phyloP scores from a whole-genome alignment of 2,888 invertebrate species.

The Drosophila pseudotakahashii region DNA sequence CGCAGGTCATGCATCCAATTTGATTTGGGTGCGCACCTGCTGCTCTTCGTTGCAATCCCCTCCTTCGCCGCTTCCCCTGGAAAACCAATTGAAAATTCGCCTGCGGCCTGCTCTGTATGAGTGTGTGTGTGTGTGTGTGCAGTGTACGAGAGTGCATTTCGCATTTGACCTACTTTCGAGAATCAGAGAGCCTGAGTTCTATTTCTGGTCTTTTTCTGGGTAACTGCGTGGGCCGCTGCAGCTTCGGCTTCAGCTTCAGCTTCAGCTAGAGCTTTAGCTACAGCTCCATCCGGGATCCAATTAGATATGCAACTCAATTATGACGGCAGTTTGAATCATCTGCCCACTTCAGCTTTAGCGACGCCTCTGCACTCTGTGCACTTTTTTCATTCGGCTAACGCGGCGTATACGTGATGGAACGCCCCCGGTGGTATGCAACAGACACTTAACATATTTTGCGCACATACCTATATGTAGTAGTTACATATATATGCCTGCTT shows the following conservation, averaged over 20 bases:
- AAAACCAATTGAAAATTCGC: conserved; percentile 73
- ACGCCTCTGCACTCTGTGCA: conserved; percentile 20
- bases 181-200: conserved; percentile 28
- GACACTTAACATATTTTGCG: conserved; percentile 10
- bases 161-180: conserved; percentile 67
- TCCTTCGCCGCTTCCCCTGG: conserved; percentile 35
- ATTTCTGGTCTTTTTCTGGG: conserved; percentile 33
- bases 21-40: conserved; percentile 68
- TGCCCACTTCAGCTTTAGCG: background rate
- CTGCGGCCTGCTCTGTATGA: conserved; percentile 61
- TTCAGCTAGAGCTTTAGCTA: too few species aligned
- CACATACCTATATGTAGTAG: background rate
- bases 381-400: conserved; percentile 40
- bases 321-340: conserved; percentile 19
- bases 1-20: conserved; percentile 53
- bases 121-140: too few species aligned
- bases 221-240: conserved; percentile 30
- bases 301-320: conserved; percentile 71
- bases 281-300: conserved; percentile 37
- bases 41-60: conserved; percentile 44
- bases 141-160: conserved; percentile 63
- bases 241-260: background rate
- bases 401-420: conserved; percentile 52
- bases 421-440: conserved; percentile 63
- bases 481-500: conserved; percentile 14